Evolutionary conservation across 2,797 vertebrate genomes (phyloP), one percentile per base, ranked within the genome.

Genomic region (Numenius phaeopus): DNA sequence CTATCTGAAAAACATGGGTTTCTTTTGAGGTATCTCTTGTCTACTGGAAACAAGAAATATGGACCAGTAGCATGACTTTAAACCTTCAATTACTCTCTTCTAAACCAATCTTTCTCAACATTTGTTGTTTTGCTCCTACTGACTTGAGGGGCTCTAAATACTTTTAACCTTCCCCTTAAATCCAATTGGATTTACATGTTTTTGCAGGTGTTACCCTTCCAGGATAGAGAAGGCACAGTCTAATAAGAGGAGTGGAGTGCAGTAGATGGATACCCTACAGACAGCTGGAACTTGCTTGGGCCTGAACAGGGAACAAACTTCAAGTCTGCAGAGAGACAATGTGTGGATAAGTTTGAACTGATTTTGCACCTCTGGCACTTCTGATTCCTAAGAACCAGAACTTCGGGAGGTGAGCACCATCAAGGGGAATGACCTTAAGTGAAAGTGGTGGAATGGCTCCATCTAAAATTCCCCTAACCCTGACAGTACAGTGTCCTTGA

Each of bases 1-100:
- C 14, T 18, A 3, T 30, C 26, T 52, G 11, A 42, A 79, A 75
- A 12, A 0, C 0, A 4, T 3, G 2, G 2, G 2, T 0, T 3
- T 71, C 54, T 54, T 64, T n/a, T 21, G 12, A 84, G 10, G 7
- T 72, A 8, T 57, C 2, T 19, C 10, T 47, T 71, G 4, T 20
- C 5, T n/a, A 30, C 4, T 49, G 23, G 27, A 16, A 5, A 27
- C 8, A 75, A 80, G 23, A 66, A 67, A 42, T 16, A 18, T 1
- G 3, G n/a, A 26, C 4, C 6, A n/a, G 3, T 7, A 75, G 3
- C 7, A 23, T 39, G 29, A 52, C 37, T 46, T 50, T 14, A 50
- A 70, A 14, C 2, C 7, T 34, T 66, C 2, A 19, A 2, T 37
- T 57, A 14, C 21, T 26, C 4, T 40, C 69, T 7, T 37, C 32